Evolutionary conservation across 2,113 vertebrate species (phyloP), one percentile per base, ranked within the genome.

Genomic region (Lagopus muta): DNA sequence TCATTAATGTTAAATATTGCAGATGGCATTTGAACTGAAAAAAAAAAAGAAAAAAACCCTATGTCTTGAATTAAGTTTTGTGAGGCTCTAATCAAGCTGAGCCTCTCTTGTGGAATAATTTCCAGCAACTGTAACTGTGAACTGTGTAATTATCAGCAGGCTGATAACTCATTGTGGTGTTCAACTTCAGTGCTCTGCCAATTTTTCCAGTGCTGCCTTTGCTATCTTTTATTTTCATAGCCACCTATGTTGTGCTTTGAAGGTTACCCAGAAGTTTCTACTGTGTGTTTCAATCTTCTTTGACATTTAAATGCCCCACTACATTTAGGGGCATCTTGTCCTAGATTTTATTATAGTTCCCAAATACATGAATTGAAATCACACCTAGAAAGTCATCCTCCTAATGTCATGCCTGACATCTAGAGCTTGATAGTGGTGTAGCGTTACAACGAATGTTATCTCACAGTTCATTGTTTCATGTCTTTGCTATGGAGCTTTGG

Each of bases 1-100:
- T 19, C 6, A 9, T 42, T 86, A 13, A 62, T 71, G 73, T 90
- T 45, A 82, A 88, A 73, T 54, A 73, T n/a, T 90, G 69, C 50
- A 86, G 55, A 45, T 58, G 42, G 16, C 57, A 64, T 71, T 74
- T 71, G 42, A 93, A 28, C 36, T 66, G 52, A 47, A 76, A 75
- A 82, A 78, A 25, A 50, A 24, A 50, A 12, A 50, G 3, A 7
- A 50, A 25, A 50, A 52, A 25, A 47, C 20, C 19, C 52, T 2
- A 81, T 86, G 45, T 38, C 4, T 71, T 78, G 42, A 86, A 74
- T 34, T 58, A 48, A 45, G 30, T 36, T 77, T 93, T 74, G 12
- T 22, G 21, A 88, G 11, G 77, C 24, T 90, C 83, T 86, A 64
- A 92, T 81, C n/a, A 94, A 92, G 80, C 45, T 18, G 43, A 76